Conservation (phyloP, 2,888 invertebrate genomes). For the Platynereis dumerilii region DNA sequence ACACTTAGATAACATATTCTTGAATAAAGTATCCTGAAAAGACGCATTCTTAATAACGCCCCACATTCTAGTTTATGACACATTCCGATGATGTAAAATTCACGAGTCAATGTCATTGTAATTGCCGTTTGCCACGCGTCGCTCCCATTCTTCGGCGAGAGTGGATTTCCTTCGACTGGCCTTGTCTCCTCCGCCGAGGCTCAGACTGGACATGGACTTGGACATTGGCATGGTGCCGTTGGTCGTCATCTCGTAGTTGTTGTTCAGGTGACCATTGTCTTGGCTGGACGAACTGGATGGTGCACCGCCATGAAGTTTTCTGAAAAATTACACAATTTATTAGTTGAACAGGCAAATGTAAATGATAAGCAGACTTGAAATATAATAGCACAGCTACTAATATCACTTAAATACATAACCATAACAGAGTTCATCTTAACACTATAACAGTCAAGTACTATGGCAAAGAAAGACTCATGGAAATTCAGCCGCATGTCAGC, state of each 20-base stretch:
- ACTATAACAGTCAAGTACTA: too few species aligned
- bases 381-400: background rate
- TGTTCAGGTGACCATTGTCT: background rate
- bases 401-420: too few species aligned
- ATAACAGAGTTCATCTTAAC: too few species aligned
- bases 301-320: background rate
- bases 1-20: too few species aligned
- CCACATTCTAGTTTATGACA: too few species aligned
- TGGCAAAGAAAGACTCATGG: too few species aligned
- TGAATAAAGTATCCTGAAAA: too few species aligned
- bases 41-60: too few species aligned
- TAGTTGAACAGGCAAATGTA: background rate
- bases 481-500: too few species aligned
- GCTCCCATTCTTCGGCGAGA: conserved; percentile 26
- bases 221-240: background rate
- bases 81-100: too few species aligned
- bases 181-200: conserved; percentile 11
- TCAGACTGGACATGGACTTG: background rate
- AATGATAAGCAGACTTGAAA: background rate
- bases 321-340: background rate
- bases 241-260: background rate
- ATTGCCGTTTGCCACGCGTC: background rate
- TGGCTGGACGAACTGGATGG: background rate
- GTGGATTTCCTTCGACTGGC: conserved; percentile 17
- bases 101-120: too few species aligned